phyloP scores from a whole-genome alignment of 2,113 vertebrate genomes.

The Vidua macroura region DNA sequence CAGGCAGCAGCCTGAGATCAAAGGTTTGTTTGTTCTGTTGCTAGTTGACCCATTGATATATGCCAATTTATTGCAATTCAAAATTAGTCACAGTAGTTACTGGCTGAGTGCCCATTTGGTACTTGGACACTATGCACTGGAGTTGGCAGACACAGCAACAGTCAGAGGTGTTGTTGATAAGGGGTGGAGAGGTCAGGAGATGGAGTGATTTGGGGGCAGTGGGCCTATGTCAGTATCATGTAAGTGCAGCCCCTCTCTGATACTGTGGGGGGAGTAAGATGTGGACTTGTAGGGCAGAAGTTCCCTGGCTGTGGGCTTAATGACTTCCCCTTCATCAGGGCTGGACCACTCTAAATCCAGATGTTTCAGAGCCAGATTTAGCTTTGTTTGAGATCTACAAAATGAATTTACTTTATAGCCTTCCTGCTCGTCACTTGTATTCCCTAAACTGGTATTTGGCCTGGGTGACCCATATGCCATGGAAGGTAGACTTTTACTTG shows the following conservation, averaged over 20 bases:
- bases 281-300: background rate
- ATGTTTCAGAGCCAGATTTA: background rate
- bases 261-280: background rate
- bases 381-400: background rate
- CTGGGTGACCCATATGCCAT: background rate
- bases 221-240: background rate
- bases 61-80: background rate
- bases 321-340: background rate
- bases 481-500: background rate
- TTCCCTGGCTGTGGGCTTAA: background rate
- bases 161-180: background rate
- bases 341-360: background rate
- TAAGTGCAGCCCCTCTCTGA: background rate
- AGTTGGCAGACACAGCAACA: background rate
- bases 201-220: background rate
- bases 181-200: background rate
- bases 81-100: slow-evolving; percentile 8
- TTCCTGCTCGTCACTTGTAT: background rate
- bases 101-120: background rate
- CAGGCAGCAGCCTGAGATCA: background rate
- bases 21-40: background rate
- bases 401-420: background rate
- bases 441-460: background rate
- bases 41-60: background rate
- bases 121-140: background rate